A percentile compares a stretch with the other conserved stretches of the same genome.
Conservation (phyloP, 2,888 invertebrate genomes). For the Lottia gigantea region DNA sequence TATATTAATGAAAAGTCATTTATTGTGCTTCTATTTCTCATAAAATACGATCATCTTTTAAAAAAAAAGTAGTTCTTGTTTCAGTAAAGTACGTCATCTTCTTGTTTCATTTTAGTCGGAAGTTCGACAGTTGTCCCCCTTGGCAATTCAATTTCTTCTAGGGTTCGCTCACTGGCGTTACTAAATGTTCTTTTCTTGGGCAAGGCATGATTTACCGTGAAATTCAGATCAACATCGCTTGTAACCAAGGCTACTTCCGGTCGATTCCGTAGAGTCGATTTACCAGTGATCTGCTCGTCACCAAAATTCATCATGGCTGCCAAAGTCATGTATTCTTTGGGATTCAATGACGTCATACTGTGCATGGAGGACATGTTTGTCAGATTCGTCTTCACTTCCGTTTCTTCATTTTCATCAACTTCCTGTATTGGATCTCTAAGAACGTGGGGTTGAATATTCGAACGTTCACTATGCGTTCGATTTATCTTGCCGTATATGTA, state of each 20-base stretch:
- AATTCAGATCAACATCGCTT: constrained; percentile 35
- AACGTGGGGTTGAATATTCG: neutral
- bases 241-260: constrained; percentile 35
- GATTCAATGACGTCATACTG: constrained; percentile 14
- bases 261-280: constrained; percentile 22
- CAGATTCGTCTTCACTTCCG: neutral
- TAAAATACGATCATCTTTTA: too few relatives aligned
- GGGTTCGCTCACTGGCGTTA: constrained; percentile 25
- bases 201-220: constrained; percentile 34
- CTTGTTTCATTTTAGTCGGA: constrained; percentile 12
- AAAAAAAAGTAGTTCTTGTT: too few relatives aligned
- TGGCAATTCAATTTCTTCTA: constrained; percentile 23
- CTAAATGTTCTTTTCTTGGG: constrained; percentile 14
- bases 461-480: constrained; percentile 10
- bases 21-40: too few relatives aligned
- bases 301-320: constrained; percentile 24
- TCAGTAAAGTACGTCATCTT: neutral
- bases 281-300: constrained; percentile 13
- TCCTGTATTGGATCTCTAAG: neutral
- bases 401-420: constrained; percentile 10
- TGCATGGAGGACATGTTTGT: constrained; percentile 16
- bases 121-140: constrained; percentile 23
- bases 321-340: constrained; percentile 26
- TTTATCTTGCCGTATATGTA: constrained; percentile 12
- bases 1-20: too few relatives aligned